Conservation (phyloP, 1,140 invertebrate genomes). For the Cotesia vestalis region DNA sequence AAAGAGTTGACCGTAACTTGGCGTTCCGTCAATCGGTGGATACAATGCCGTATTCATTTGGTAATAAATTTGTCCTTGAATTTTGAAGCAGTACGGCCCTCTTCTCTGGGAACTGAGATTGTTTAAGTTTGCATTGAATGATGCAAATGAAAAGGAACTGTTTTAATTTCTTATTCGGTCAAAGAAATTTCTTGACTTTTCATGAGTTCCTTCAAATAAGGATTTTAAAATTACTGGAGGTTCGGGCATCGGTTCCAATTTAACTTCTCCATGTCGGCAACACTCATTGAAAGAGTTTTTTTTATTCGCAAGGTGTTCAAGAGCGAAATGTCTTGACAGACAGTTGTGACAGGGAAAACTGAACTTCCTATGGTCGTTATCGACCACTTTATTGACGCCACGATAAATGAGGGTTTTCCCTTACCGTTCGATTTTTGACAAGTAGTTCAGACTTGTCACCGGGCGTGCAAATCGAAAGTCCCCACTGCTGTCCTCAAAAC, state of each 20-base stretch:
- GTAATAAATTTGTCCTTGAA: conserved; percentile 23
- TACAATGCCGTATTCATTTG: conserved; percentile 11
- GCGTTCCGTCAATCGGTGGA: not conserved
- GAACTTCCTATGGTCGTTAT: too few relatives aligned
- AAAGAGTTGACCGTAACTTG: conserved; percentile 24
- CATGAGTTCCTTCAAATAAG: conserved; percentile 23
- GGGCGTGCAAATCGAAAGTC: too few relatives aligned
- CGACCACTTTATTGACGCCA: too few relatives aligned
- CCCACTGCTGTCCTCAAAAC: too few relatives aligned
- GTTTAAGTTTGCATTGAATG: conserved; percentile 30
- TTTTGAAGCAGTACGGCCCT: conserved; percentile 28
- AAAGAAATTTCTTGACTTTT: conserved; percentile 26
- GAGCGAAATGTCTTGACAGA: conserved; percentile 22
- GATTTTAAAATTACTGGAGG: conserved; percentile 2
- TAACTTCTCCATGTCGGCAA: conserved; percentile 28
- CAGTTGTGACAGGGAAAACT: too few relatives aligned
- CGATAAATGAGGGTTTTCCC: too few relatives aligned
- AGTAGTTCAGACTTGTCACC: too few relatives aligned
- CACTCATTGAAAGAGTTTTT: conserved; percentile 27
- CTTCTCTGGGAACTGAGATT: conserved; percentile 4
- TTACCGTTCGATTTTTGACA: too few relatives aligned
- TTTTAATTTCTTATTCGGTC: conserved; percentile 26
- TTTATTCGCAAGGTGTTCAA: conserved; percentile 17
- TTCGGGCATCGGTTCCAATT: not conserved
- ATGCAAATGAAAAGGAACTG: conserved; percentile 26